A percentile compares a stretch with the other conserved stretches of the same genome.
These are phyloP conservation scores for Stylophora pistillata DNA, from an alignment of 64 coral and sea anemone genomes.

Conservation along the genomic window DNA sequence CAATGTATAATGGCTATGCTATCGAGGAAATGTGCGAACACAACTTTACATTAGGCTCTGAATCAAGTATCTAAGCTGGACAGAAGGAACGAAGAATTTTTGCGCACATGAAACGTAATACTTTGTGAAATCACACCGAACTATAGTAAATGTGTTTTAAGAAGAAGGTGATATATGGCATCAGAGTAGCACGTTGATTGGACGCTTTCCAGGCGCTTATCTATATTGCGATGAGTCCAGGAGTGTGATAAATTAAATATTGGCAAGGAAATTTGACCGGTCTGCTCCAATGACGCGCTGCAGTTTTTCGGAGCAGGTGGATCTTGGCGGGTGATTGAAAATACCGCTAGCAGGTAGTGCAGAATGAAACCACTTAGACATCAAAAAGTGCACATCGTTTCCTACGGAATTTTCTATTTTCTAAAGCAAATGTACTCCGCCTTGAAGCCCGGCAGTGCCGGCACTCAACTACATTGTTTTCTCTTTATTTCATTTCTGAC, in stretches of 20 bases:
- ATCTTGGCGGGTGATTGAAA: constrained; percentile 16
- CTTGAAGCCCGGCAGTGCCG: not conserved
- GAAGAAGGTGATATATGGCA: not conserved
- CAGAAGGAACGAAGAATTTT: not conserved
- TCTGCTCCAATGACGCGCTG: not conserved
- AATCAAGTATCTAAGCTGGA: not conserved
- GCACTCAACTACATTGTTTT: not conserved
- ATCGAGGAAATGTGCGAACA: not conserved
- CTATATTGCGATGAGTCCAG: not conserved
- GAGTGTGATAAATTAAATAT: not conserved
- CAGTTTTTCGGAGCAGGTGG: not conserved
- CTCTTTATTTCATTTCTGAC: not conserved
- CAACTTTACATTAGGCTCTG: not conserved
- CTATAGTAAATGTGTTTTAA: not conserved
- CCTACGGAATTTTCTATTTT: not conserved
- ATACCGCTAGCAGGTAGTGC: constrained; percentile 12
- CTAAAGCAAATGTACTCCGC: too few relatives aligned
- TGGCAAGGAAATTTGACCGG: not conserved
- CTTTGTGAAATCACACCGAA: not conserved
- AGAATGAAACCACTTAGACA: not conserved
- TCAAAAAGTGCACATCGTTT: not conserved
- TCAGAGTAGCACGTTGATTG: constrained; percentile 6
- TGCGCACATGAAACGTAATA: not conserved
- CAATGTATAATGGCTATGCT: not conserved
- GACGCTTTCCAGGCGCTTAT: not conserved